Percentiles rank a stretch among this genome's conserved stretches.
phyloP scores from a whole-genome alignment of 92 coral and sea anemone species.

The Meandrina meandrites region DNA sequence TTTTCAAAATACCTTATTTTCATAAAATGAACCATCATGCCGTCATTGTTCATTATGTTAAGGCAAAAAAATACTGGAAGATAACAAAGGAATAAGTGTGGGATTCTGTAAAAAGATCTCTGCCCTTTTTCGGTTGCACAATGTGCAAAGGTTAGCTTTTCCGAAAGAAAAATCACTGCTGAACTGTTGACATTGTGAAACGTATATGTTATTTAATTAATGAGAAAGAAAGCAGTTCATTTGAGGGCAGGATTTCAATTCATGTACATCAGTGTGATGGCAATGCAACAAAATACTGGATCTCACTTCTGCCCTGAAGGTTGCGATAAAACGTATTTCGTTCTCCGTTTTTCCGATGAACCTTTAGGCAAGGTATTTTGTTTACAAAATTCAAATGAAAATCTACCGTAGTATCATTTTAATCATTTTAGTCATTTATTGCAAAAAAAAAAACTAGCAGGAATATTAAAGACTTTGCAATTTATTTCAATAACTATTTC shows the following conservation, averaged over 20 bases:
- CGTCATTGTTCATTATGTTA: not conserved
- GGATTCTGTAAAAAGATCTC: not conserved
- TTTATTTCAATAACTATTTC: not conserved
- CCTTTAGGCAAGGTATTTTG: not conserved
- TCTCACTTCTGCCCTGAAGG: not conserved
- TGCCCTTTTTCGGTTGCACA: not conserved
- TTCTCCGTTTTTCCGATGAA: not conserved
- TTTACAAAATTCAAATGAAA: not conserved
- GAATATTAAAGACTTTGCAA: not conserved
- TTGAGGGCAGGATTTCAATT: not conserved
- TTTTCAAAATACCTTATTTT: not conserved
- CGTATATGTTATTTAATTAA: not conserved
- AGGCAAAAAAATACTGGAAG: not conserved
- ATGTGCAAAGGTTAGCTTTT: not conserved
- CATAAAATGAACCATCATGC: not conserved
- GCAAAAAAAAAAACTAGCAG: not conserved
- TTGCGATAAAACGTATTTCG: not conserved
- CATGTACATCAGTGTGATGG: not conserved
- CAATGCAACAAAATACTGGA: not conserved
- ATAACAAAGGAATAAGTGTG: not conserved
- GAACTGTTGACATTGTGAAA: not conserved
- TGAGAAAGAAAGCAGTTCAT: constrained; percentile 5
- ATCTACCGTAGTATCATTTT: not conserved
- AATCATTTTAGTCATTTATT: not conserved
- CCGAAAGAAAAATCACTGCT: not conserved